These are phyloP conservation scores for Holothuria leucospilota DNA, from an alignment of 53 echinoderm and acorn worm species.

Conservation along the genomic window DNA sequence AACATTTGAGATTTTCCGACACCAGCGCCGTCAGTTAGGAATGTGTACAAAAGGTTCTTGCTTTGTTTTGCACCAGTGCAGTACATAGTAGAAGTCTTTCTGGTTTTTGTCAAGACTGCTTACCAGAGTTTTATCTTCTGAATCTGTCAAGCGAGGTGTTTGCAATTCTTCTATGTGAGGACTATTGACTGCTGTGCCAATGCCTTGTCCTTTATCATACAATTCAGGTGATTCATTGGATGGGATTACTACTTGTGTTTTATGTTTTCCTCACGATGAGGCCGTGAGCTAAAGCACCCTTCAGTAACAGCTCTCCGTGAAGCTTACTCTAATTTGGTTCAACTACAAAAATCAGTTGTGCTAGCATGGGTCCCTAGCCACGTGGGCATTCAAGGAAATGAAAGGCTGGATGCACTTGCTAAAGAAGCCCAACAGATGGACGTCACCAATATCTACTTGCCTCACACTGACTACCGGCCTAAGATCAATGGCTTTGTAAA, in stretches of 20 bases:
- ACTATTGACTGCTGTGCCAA: conserved; percentile 47
- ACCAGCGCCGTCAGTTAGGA: conserved; percentile 62
- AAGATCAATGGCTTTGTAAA: too few relatives aligned
- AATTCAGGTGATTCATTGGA: conserved; percentile 14
- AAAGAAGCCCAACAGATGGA: too few relatives aligned
- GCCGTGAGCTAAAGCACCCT: too few relatives aligned
- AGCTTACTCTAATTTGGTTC: too few relatives aligned
- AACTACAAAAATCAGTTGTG: too few relatives aligned
- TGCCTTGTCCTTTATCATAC: conserved; percentile 59
- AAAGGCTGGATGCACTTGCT: too few relatives aligned
- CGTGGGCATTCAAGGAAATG: too few relatives aligned
- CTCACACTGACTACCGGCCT: too few relatives aligned
- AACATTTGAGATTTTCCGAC: conserved; percentile 58
- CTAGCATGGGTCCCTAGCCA: too few relatives aligned
- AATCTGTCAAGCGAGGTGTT: conserved; percentile 46
- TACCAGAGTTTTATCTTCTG: conserved; percentile 48
- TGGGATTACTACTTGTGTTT: neutral
- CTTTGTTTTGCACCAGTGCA: conserved; percentile 52
- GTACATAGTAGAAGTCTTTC: conserved; percentile 48
- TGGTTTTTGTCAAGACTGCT: conserved; percentile 60
- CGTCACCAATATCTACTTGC: too few relatives aligned
- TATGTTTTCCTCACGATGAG: neutral
- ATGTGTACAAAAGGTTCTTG: conserved; percentile 35
- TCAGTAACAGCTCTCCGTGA: too few relatives aligned
- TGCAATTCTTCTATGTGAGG: conserved; percentile 38